Evolutionary conservation across 2,797 vertebrate species (phyloP), one percentile per base, ranked within the genome.

Genomic region (Apogon talboti): DNA sequence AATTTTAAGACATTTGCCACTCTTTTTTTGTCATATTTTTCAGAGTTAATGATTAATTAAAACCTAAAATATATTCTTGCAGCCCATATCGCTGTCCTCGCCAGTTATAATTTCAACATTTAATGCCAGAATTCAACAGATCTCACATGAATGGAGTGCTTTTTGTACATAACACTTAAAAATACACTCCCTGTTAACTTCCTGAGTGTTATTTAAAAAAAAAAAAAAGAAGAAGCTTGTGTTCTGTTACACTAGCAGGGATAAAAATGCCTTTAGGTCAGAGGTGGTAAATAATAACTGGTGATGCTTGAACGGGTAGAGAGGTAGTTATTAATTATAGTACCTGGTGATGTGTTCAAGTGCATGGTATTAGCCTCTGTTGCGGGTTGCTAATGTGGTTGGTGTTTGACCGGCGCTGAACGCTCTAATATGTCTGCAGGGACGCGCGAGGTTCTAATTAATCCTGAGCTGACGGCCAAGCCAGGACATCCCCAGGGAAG

Each of bases 351-450:
- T 80, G 77, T 90, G 86, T 83, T 86, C 60, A 86, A 82, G 83
- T 55, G 71, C 79, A 76, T 69, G 62, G 82, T 88, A 87, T 87
- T 78, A 84, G 89, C 81, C 87, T 86, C 68, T 80, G 85, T 76
- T 81, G 85, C 66, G 75, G 81, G 76, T 72, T 85, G 87, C 86
- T 92, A 93, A 93, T 91, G 84, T 66, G 49, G 63, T 78, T 84
- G 86, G 86, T 86, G 82, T 92, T 92, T 93, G 92, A 94, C 92
- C 91, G 87, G 83, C 81, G 61, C 90, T 91, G 86, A 91, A 91
- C 89, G 92, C 88, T 75, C 89, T 93, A 93, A 94, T 92, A 87
- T 71, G 85, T 93, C 92, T 92, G 81, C 73, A 53, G 92, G 91
- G 92, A 93, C 78, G 9, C 51, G 0, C 71, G 73, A 86, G 87